phyloP scores from a whole-genome alignment of 2,113 vertebrate species.

The Psettodes erumei region DNA sequence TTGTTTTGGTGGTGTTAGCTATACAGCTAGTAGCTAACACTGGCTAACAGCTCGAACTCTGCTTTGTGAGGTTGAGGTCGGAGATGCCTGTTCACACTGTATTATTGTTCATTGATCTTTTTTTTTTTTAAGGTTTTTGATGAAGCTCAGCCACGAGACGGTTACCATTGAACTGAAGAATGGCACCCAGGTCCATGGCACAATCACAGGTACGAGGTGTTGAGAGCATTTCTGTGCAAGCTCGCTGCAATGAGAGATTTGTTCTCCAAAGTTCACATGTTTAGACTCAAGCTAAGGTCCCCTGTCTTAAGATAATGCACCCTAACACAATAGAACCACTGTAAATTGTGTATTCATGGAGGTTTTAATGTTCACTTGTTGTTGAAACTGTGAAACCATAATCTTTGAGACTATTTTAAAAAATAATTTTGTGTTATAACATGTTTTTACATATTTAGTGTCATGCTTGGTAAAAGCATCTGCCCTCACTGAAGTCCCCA shows the following conservation, averaged over 20 bases:
- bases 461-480: background rate
- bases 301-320: too few relatives aligned
- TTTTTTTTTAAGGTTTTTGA: conserved; percentile 88
- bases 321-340: too few relatives aligned
- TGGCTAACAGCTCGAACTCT: background rate
- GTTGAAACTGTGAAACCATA: too few relatives aligned
- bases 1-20: conserved; percentile 39
- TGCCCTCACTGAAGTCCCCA: background rate
- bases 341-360: too few relatives aligned
- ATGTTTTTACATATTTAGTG: too few relatives aligned
- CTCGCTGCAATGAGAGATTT: background rate
- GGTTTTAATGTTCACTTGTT: too few relatives aligned
- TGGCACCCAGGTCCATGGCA: conserved; percentile 97
- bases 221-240: background rate
- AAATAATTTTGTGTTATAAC: too few relatives aligned
- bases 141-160: conserved; percentile 99
- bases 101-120: conserved; percentile 1
- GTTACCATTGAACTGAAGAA: conserved; percentile 99
- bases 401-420: too few relatives aligned
- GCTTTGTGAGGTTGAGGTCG: background rate
- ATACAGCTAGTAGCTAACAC: background rate
- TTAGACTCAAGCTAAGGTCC: too few relatives aligned
- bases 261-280: too few relatives aligned
- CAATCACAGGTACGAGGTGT: conserved; percentile 90
- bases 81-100: background rate